Evolutionary conservation across 2,113 vertebrate species (phyloP).

Genomic region (Dasyornis broadbenti): DNA sequence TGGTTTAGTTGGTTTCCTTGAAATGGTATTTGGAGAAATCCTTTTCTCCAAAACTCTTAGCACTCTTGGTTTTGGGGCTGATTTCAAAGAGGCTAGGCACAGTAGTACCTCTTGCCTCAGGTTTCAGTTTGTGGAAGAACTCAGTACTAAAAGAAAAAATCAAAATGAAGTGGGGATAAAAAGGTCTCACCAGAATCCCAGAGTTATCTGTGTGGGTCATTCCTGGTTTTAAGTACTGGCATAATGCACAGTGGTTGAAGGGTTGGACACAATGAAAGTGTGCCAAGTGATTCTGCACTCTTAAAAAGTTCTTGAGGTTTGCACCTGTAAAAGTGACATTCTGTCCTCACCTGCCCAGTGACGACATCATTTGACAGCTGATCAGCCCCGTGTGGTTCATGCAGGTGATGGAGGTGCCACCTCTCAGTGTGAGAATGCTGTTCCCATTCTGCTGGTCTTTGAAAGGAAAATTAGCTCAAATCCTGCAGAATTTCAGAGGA

Average conservation of each 20-base stretch:
- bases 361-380: neutral
- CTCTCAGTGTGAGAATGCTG: rapidly evolving
- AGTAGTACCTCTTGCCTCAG: neutral
- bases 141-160: neutral
- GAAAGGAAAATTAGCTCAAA: neutral
- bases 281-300: too few relatives aligned
- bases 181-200: neutral
- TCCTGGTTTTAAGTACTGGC: neutral
- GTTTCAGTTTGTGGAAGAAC: neutral
- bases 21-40: neutral
- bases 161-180: rapidly evolving
- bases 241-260: neutral
- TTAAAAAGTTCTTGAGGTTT: neutral
- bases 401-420: neutral
- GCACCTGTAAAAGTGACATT: neutral
- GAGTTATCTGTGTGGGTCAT: neutral
- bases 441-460: neutral
- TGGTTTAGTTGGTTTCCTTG: neutral
- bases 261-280: rapidly evolving
- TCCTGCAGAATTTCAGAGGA: neutral
- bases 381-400: neutral
- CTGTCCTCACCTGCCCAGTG: neutral
- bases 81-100: neutral
- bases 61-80: neutral
- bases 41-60: neutral